Evolutionary conservation across 2,797 vertebrate genomes (phyloP), one percentile per base, ranked within the genome.

Genomic region (Aulostomus chinensis): DNA sequence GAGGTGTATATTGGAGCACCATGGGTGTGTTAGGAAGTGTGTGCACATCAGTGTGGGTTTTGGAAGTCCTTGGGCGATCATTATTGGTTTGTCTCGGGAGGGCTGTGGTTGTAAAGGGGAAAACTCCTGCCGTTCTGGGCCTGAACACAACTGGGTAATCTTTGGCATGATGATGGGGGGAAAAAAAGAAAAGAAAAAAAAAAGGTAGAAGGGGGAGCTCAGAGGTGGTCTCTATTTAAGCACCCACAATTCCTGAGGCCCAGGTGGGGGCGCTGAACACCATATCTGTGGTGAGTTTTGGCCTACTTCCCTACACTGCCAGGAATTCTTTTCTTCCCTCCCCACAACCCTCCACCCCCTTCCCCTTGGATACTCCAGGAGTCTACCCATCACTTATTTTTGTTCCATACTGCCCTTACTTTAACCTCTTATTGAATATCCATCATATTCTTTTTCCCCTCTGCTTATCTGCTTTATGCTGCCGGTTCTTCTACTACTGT

Each of bases 221-320:
- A 66, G 76, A 83, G 90, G 91, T 92, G 90, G 90, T 91, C 90
- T 57, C 16, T 59, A 12, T 17, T 53, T 60, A 37, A 14, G 58
- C 25, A 57, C 48, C 62, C 33, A 48, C 46, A 68, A 37, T 59
- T 76, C 66, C 50, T 47, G 36, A 59, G 47, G 59, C 67, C 80
- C 78, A 82, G 76, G 79, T 61, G 77, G 84, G 85, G 87, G 82
- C 60, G 70, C 69, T 84, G 67, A 77, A 76, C 68, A 78, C 76
- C 69, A 56, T 58, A 74, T 68, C 70, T 77, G 78, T 50, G 66
- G 85, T 76, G 57, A 56, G 50, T 74, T 73, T 78, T 86, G 85
- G 83, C 80, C 58, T 25, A 48, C 12, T 43, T 81, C 77, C 78
- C 65, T 31, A 48, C 51, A 46, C 80, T 89, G 76, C 81, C 71